Evolutionary conservation across 2,113 vertebrate genomes (phyloP), one percentile per base, ranked within the genome.

Genomic region (Lasiurus cinereus): DNA sequence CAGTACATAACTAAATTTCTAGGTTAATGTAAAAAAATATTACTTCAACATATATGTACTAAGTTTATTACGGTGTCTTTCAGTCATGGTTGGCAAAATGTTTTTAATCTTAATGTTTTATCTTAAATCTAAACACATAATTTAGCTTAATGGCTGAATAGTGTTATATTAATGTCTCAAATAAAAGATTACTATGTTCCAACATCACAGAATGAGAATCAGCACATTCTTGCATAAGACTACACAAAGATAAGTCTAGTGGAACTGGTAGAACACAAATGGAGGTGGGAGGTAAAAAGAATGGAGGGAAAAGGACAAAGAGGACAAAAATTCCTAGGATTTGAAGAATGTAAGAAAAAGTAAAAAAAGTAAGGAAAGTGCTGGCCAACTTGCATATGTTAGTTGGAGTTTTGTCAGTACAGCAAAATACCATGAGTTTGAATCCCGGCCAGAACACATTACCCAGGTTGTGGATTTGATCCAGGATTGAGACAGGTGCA

Each of bases 71-170:
- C 22, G 24, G 24, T 74, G 70, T 70, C 73, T 91, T 90, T 87
- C n/a, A 90, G 70, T 95, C 13, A 93, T 89, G 31, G 72, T 5
- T 88, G 33, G 21, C 8, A 86, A 94, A 86, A 91, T 21, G 4
- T 93, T 91, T 82, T 95, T 89, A 91, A 83, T 56, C 69, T 95
- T 91, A 78, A 74, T 48, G 39, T 11, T 83, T 83, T 95, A 59
- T n/a, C 33, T 83, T 89, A 74, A 62, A 56, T 22, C 46, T 87
- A 86, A 77, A 89, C 59, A 82, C 2, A 33, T 33, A 33, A 69
- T 33, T 33, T 69, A 36, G 54, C 21, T 93, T 84, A 87, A 86
- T 50, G 52, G 36, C 39, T 87, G 67, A 50, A 54, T 2, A 91
- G 21, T 50, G 76, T 76, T 84, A 67, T 52, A 83, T 69, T 95